A percentile compares a stretch with the other conserved stretches of the same genome.
Evolutionary conservation across 1,140 invertebrate species (phyloP).

Genomic region (Lucilia sericata): DNA sequence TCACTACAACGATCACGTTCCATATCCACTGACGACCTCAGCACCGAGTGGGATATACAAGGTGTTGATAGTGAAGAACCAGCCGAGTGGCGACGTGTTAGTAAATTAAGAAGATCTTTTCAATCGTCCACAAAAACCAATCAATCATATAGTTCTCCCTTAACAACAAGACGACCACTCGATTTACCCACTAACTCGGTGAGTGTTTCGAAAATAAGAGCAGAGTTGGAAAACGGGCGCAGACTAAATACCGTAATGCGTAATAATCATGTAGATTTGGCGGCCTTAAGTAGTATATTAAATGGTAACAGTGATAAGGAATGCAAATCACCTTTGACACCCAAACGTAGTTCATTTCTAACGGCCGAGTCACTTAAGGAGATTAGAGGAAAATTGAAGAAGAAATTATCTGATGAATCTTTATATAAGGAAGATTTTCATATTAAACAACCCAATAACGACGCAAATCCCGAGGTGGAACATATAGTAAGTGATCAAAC

Average conservation of each 20-base stretch:
- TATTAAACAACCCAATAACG: constrained; percentile 49
- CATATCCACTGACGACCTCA: constrained; percentile 66
- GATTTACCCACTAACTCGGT: constrained; percentile 71
- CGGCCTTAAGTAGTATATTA: constrained; percentile 69
- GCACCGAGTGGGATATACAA: constrained; percentile 56
- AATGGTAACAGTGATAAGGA: constrained; percentile 61
- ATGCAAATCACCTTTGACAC: constrained; percentile 46
- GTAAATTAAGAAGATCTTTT: constrained; percentile 73
- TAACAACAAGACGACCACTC: constrained; percentile 60
- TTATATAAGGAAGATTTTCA: constrained; percentile 64
- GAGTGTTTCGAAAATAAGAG: constrained; percentile 69
- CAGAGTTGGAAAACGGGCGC: constrained; percentile 70
- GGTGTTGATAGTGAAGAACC: constrained; percentile 53
- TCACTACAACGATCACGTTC: constrained; percentile 62
- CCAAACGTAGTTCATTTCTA: constrained; percentile 68
- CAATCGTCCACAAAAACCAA: constrained; percentile 69
- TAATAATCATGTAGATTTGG: constrained; percentile 69
- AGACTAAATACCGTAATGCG: constrained; percentile 69
- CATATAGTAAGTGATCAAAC: constrained; percentile 36
- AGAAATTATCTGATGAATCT: constrained; percentile 68
- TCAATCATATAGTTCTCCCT: constrained; percentile 46
- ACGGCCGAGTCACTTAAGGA: constrained; percentile 73
- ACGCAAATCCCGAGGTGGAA: constrained; percentile 53
- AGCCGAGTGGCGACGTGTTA: constrained; percentile 72
- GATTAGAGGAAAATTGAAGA: constrained; percentile 70